Conservation (phyloP, 2,888 invertebrate genomes). For the Hyles lineata region DNA sequence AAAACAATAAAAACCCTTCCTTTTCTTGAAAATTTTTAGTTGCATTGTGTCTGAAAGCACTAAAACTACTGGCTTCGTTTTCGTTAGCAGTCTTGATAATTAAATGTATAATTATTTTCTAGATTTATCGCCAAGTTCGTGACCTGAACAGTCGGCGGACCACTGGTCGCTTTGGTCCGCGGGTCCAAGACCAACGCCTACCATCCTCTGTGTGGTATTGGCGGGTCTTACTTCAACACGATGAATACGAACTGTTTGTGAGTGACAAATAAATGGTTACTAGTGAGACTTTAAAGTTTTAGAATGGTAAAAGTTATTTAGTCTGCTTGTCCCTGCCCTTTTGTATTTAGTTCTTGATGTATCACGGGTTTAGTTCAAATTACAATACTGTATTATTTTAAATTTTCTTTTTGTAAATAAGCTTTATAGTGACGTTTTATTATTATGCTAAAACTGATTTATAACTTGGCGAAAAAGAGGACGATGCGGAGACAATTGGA, state of each 20-base stretch:
- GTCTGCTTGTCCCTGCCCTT: not conserved
- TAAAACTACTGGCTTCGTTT: too few species aligned
- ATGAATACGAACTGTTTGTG: not conserved
- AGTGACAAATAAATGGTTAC: not conserved
- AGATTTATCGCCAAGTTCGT: conserved; percentile 67
- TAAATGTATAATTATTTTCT: conserved; percentile 32
- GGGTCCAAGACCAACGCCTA: conserved; percentile 40
- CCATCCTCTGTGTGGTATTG: conserved; percentile 32
- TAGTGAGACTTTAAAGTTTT: not conserved
- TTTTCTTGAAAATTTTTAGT: too few species aligned
- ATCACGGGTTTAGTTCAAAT: not conserved
- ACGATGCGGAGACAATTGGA: too few species aligned
- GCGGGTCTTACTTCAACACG: conserved; percentile 26
- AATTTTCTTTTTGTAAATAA: too few species aligned
- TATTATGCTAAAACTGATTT: too few species aligned
- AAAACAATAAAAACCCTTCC: too few species aligned
- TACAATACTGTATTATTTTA: too few species aligned
- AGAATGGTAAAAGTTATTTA: not conserved
- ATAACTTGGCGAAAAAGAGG: too few species aligned
- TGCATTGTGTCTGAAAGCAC: too few species aligned
- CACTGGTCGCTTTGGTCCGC: conserved; percentile 67
- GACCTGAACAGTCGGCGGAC: conserved; percentile 64
- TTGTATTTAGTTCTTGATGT: not conserved
- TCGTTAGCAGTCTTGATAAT: not conserved
- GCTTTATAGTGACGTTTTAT: too few species aligned